Evolutionary conservation across 2,888 invertebrate species (phyloP).

Genomic region (Dasysyrphus tricinctus): DNA sequence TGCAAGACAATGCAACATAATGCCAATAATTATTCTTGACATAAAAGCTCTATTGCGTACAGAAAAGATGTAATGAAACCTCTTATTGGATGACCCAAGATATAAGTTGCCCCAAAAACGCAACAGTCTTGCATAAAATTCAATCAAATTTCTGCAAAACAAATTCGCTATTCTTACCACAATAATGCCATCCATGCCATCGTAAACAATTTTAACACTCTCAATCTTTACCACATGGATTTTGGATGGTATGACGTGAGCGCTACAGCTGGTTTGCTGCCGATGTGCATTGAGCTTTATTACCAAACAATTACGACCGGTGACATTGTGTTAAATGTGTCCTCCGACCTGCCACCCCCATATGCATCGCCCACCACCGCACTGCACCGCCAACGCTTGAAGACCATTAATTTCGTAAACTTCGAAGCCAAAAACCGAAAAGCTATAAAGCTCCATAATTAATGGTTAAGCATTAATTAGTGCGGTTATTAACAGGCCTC

Average conservation of each 20-base stretch:
- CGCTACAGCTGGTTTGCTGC: slow-evolving; percentile 18
- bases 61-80: no score
- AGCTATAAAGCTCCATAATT: slow-evolving; percentile 73
- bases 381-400: slow-evolving; percentile 29
- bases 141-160: not conserved
- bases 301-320: slow-evolving; percentile 41
- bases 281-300: slow-evolving; percentile 39
- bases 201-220: slow-evolving; percentile 53
- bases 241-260: slow-evolving; percentile 18
- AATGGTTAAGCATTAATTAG: slow-evolving; percentile 76
- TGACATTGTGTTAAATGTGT: slow-evolving; percentile 39
- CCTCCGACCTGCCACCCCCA: not conserved
- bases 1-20: no score
- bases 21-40: no score
- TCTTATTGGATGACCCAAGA: no score
- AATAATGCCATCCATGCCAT: not conserved
- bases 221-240: slow-evolving; percentile 49
- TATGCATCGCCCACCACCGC: not conserved
- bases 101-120: not conserved
- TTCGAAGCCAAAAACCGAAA: slow-evolving; percentile 74
- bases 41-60: no score
- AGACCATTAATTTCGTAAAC: slow-evolving; percentile 71
- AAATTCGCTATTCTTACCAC: not conserved
- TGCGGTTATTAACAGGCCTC: slow-evolving; percentile 75
- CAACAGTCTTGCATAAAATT: not conserved